Conservation (phyloP, 2,888 invertebrate genomes). For the Alsophila aescularia region DNA sequence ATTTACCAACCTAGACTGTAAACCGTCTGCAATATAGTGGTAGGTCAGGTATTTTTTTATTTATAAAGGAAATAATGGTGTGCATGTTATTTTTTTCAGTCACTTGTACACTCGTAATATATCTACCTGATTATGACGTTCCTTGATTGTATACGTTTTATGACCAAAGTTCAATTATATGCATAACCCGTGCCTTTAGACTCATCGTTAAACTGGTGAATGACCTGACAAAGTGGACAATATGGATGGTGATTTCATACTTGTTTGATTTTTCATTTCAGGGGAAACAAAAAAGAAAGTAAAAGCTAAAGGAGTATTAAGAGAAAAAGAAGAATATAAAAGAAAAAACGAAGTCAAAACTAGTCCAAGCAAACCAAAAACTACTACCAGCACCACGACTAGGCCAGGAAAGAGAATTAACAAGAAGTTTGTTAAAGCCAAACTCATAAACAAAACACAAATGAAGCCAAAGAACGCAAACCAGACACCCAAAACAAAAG, state of each 20-base stretch:
- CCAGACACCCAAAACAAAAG: not conserved
- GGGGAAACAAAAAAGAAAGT: conserved; percentile 28
- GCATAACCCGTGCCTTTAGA: too few species aligned
- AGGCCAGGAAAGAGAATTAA: conserved; percentile 10
- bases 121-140: too few species aligned
- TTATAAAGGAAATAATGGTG: too few species aligned
- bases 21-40: too few species aligned
- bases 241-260: not conserved
- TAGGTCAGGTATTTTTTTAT: too few species aligned
- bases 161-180: too few species aligned
- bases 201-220: too few species aligned
- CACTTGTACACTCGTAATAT: too few species aligned
- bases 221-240: too few species aligned
- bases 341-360: conserved; percentile 8
- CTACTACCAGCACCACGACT: not conserved
- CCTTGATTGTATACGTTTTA: too few species aligned
- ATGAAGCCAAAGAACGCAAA: conserved; percentile 23
- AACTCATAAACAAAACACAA: conserved; percentile 16
- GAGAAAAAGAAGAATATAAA: not conserved
- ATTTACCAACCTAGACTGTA: too few species aligned
- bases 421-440: not conserved
- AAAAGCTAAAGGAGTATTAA: conserved; percentile 2
- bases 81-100: too few species aligned
- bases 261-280: conserved; percentile 17
- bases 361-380: not conserved